These are phyloP conservation scores for Gymnorhina tibicen DNA, from an alignment of 2,113 vertebrate genomes.

Conservation along the genomic window DNA sequence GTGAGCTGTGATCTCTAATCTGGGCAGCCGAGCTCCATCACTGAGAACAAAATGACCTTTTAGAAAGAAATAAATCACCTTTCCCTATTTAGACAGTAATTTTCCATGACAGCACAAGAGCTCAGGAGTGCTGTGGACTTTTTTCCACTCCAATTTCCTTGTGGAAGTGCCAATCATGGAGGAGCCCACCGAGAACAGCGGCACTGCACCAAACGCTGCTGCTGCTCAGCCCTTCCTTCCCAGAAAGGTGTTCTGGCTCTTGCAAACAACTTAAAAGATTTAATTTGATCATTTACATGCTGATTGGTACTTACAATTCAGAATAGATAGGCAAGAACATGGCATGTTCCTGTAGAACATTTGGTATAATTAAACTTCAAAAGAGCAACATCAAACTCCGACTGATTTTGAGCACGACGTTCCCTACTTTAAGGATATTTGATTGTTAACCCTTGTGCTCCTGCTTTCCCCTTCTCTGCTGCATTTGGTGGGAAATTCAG, in stretches of 20 bases:
- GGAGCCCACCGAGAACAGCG: background rate
- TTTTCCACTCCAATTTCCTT: background rate
- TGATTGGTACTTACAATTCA: conserved; percentile 58
- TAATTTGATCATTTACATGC: conserved; percentile 64
- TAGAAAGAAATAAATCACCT: background rate
- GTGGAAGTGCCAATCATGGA: background rate
- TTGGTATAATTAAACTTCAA: conserved; percentile 64
- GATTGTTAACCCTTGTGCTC: conserved; percentile 37
- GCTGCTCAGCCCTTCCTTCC: background rate
- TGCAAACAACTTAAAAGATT: conserved; percentile 36
- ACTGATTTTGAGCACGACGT: conserved; percentile 7
- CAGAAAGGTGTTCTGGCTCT: conserved; percentile 40
- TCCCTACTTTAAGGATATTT: background rate
- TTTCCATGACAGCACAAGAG: background rate
- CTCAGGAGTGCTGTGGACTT: background rate
- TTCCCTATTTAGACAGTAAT: background rate
- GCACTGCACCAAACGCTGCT: background rate
- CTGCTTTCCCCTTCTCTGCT: background rate
- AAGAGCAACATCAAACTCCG: conserved; percentile 33
- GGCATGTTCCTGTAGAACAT: conserved; percentile 52
- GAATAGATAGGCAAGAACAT: conserved; percentile 48
- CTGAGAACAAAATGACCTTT: background rate
- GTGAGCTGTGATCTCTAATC: background rate
- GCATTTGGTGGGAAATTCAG: background rate
- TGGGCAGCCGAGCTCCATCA: background rate